Evolutionary conservation across 2,113 vertebrate species (phyloP).

Genomic region (Deroptyus accipitrinus): DNA sequence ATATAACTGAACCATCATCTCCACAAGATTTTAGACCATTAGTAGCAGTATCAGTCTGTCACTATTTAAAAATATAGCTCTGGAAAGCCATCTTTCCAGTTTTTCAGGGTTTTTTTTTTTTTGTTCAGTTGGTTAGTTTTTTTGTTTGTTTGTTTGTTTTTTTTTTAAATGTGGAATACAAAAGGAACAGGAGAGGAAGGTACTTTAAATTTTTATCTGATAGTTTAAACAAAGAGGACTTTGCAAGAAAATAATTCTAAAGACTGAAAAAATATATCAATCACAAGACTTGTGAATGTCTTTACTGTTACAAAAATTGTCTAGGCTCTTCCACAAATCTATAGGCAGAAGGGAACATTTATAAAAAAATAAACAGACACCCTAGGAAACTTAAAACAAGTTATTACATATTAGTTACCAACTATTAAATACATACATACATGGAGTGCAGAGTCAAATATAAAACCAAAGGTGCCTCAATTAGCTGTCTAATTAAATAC

Average conservation of each 20-base stretch:
- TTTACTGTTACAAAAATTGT: slow-evolving; percentile 69
- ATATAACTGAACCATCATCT: not conserved
- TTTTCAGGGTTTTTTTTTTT: not conserved
- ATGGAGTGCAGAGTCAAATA: slow-evolving; percentile 56
- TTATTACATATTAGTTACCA: slow-evolving; percentile 54
- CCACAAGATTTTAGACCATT: not conserved
- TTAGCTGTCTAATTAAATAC: slow-evolving; percentile 49
- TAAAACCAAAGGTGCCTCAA: slow-evolving; percentile 42
- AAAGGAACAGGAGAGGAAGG: not conserved
- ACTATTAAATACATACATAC: slow-evolving; percentile 44
- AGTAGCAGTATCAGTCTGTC: not conserved
- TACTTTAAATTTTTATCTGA: slow-evolving; percentile 51
- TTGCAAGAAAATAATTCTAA: slow-evolving; percentile 70
- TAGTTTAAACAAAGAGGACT: slow-evolving; percentile 51
- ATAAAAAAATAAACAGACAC: slow-evolving; percentile 77
- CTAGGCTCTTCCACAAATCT: slow-evolving; percentile 61
- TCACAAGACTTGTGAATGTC: slow-evolving; percentile 53
- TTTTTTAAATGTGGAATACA: not conserved
- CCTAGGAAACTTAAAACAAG: slow-evolving; percentile 62
- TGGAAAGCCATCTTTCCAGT: not conserved
- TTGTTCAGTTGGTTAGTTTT: not conserved
- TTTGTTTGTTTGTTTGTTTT: too few species aligned
- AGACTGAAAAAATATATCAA: slow-evolving; percentile 66
- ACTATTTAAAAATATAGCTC: not conserved
- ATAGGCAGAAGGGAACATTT: slow-evolving; percentile 52